A percentile compares a stretch with the other conserved stretches of the same genome.
Conservation (phyloP, 2,797 vertebrate species). For the Phalloptychus januarius region DNA sequence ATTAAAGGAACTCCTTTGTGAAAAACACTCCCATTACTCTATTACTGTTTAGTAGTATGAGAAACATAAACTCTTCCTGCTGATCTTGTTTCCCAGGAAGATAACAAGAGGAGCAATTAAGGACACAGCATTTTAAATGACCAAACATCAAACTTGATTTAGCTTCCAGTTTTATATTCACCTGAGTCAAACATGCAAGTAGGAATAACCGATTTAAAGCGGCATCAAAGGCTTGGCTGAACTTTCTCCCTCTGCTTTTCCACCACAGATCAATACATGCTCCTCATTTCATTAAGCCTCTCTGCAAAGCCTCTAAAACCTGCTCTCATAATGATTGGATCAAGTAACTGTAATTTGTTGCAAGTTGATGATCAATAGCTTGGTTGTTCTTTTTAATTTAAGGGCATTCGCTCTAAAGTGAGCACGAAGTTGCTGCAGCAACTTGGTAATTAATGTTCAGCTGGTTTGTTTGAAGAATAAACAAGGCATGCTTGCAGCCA, state of each 20-base stretch:
- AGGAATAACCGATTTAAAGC: conserved; percentile 64
- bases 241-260: conserved; percentile 45
- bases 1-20: conserved; percentile 18
- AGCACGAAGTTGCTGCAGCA: conserved; percentile 42
- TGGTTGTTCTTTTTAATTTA: conserved; percentile 68
- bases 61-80: conserved; percentile 46
- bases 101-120: conserved; percentile 49
- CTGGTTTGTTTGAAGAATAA: conserved; percentile 37
- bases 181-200: conserved; percentile 54
- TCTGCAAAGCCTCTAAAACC: conserved; percentile 68
- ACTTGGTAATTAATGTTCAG: conserved; percentile 58
- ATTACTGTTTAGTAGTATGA: conserved; percentile 49
- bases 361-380: conserved; percentile 73
- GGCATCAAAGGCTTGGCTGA: conserved; percentile 46
- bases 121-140: conserved; percentile 43
- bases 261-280: conserved; percentile 72
- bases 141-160: conserved; percentile 42
- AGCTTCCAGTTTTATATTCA: conserved; percentile 59
- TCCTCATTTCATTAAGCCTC: conserved; percentile 76
- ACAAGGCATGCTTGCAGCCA: conserved; percentile 14
- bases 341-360: conserved; percentile 64
- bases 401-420: conserved; percentile 33
- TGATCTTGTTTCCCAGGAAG: conserved; percentile 62
- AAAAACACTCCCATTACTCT: conserved; percentile 40
- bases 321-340: conserved; percentile 59